Evolutionary conservation across 2,888 invertebrate species (phyloP).

Genomic region (Nasonia oneida): DNA sequence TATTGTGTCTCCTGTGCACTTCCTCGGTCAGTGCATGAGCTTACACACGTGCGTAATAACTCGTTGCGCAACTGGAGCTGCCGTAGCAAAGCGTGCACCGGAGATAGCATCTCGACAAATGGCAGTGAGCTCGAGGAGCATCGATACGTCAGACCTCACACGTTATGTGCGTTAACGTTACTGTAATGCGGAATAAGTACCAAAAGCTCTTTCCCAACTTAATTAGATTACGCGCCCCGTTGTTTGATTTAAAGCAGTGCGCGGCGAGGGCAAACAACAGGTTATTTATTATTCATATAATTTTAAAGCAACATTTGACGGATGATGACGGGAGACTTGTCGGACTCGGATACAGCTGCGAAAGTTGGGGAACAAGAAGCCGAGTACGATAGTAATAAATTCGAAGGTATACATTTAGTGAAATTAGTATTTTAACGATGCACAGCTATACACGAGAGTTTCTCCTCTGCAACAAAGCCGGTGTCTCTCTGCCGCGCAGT

Average conservation of each 20-base stretch:
- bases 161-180: not conserved
- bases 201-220: not conserved
- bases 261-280: conserved; percentile 5
- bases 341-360: not conserved
- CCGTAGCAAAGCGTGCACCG: not conserved
- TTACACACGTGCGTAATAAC: conserved; percentile 11
- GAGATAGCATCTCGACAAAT: conserved; percentile 15
- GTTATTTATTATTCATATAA: conserved; percentile 48
- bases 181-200: too few species aligned
- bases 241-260: conserved; percentile 22
- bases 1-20: not conserved
- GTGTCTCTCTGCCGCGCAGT: conserved; percentile 24
- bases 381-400: conserved; percentile 57
- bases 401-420: conserved; percentile 53
- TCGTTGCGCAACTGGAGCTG: conserved; percentile 10
- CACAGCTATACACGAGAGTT: conserved; percentile 41
- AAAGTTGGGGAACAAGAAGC: not conserved
- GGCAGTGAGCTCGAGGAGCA: not conserved
- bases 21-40: not conserved
- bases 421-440: conserved; percentile 64
- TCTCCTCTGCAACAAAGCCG: conserved; percentile 60
- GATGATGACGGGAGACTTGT: conserved; percentile 49
- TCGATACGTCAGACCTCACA: not conserved
- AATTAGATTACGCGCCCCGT: conserved; percentile 28
- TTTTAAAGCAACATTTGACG: conserved; percentile 31